Conservation (phyloP, 2,888 invertebrate species). For the Arrhopalites spinosus region DNA sequence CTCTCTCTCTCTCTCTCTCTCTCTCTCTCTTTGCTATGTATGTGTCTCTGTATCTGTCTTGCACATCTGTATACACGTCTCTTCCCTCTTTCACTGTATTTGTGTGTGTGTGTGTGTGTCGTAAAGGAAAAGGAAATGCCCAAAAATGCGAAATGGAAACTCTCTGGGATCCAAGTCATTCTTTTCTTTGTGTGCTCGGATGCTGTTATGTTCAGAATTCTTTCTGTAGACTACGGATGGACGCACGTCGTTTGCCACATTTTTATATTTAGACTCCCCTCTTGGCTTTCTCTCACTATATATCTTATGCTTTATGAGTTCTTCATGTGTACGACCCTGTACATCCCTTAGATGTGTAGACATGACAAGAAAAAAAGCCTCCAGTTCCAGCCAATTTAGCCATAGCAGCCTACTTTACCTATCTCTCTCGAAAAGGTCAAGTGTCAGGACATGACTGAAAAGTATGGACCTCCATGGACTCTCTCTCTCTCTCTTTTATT, state of each 20-base stretch:
- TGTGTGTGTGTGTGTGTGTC: not conserved
- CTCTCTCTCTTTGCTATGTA: not conserved
- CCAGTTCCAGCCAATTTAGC: constrained; percentile 6
- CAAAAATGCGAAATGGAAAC: constrained; percentile 28
- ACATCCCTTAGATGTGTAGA: not conserved
- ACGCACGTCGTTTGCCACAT: constrained; percentile 24
- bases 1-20: not conserved
- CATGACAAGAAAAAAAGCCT: not conserved
- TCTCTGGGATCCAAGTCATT: constrained; percentile 22
- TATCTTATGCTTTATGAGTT: not conserved
- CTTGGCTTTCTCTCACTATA: not conserved
- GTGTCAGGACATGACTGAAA: constrained; percentile 20
- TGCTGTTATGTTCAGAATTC: constrained; percentile 26
- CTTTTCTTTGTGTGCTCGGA: constrained; percentile 25
- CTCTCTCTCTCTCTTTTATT: constrained; percentile 12
- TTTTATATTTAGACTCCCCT: constrained; percentile 20
- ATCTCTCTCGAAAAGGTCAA: constrained; percentile 1
- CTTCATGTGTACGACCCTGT: too few relatives aligned
- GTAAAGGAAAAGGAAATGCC: constrained; percentile 25
- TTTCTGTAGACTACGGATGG: constrained; percentile 10
- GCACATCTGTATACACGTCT: constrained; percentile 5
- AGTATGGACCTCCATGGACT: not conserved
- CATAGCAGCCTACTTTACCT: not conserved
- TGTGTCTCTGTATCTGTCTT: not conserved
- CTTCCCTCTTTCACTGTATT: not conserved